Conservation (phyloP, 2,113 vertebrate genomes). For the Variabilichromis moorii region DNA sequence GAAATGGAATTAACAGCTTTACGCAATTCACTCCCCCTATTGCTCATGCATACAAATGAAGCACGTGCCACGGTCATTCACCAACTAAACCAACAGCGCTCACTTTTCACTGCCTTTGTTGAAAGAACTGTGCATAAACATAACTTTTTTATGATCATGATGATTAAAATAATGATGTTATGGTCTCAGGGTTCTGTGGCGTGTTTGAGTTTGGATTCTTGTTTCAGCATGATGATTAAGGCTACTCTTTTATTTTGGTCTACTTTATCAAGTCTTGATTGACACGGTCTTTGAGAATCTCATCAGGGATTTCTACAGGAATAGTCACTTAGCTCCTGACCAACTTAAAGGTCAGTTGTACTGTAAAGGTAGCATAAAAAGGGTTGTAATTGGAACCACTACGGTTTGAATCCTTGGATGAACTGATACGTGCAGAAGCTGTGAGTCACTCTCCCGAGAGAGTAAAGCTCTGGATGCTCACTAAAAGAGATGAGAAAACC, state of each 20-base stretch:
- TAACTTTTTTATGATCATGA: background rate
- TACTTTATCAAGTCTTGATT: background rate
- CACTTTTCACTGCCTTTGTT: background rate
- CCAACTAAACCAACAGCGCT: background rate
- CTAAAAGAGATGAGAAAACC: background rate
- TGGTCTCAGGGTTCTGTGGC: background rate
- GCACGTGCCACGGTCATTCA: background rate
- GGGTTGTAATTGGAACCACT: background rate
- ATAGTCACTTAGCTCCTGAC: background rate
- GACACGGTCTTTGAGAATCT: background rate
- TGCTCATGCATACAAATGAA: background rate
- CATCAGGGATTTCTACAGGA: background rate
- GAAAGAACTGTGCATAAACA: background rate
- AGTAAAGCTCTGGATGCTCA: background rate
- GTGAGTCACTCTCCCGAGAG: background rate
- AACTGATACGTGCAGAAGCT: background rate
- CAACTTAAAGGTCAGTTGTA: background rate
- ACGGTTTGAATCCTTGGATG: background rate
- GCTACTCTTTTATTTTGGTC: background rate
- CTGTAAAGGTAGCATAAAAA: background rate
- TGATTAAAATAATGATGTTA: background rate
- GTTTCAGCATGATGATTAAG: background rate
- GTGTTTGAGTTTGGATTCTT: background rate
- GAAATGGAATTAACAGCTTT: background rate
- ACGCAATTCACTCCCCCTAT: background rate